Evolutionary conservation across 2,113 vertebrate genomes (phyloP).

Genomic region (Phocoena phocoena): DNA sequence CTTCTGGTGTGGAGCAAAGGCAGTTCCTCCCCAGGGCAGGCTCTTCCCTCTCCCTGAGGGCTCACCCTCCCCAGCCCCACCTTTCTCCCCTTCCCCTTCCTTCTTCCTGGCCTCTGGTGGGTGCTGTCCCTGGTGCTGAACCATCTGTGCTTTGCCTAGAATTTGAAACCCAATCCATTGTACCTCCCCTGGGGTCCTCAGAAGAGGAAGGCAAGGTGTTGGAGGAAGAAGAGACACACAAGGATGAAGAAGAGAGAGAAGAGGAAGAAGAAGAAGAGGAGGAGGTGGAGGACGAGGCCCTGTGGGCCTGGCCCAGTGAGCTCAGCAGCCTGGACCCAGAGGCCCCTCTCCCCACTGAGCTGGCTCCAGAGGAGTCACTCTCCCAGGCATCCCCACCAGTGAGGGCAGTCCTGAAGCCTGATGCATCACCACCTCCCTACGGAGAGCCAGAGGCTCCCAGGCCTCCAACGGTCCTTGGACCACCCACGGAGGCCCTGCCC

Average conservation of each 20-base stretch:
- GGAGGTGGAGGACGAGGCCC: conserved; percentile 47
- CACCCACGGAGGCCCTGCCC: conserved; percentile 37
- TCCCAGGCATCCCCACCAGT: conserved; percentile 5
- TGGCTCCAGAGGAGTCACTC: not conserved
- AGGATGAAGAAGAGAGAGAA: conserved; percentile 34
- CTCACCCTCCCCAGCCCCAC: not conserved
- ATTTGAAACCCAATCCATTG: conserved; percentile 50
- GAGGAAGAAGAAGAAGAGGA: conserved; percentile 53
- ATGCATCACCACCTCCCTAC: conserved; percentile 7
- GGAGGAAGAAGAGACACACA: conserved; percentile 39
- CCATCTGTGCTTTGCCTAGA: conserved; percentile 62
- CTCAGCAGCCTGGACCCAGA: conserved; percentile 30
- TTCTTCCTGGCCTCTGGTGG: fast-evolving
- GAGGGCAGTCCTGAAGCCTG: not conserved
- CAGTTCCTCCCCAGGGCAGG: not conserved
- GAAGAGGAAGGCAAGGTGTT: not conserved
- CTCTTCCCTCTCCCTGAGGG: not conserved
- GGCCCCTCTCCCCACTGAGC: conserved; percentile 20
- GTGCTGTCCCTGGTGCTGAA: conserved; percentile 78
- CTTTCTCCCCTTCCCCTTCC: not conserved
- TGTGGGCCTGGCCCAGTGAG: conserved; percentile 60
- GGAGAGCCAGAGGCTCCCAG: conserved; percentile 74
- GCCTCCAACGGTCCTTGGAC: conserved; percentile 60
- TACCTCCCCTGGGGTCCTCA: conserved; percentile 48
- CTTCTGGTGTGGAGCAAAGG: not conserved